These are phyloP conservation scores for Aix galericulata DNA, from an alignment of 2,113 vertebrate species.

Conservation along the genomic window DNA sequence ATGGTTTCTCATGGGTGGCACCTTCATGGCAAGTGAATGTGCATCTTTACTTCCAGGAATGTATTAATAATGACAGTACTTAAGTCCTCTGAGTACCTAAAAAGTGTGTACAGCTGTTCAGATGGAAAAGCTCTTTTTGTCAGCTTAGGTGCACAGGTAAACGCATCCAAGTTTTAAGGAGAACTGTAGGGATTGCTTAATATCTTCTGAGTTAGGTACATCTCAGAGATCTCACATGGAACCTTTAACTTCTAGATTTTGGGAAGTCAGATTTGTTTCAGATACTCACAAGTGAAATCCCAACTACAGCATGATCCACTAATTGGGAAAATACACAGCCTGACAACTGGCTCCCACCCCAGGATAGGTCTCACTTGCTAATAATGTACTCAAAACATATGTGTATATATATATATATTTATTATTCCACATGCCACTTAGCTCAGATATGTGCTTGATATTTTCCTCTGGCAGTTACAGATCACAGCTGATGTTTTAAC, in stretches of 20 bases:
- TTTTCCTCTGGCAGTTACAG: not conserved
- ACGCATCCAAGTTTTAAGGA: not conserved
- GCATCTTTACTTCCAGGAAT: not conserved
- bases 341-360: not conserved
- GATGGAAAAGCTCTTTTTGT: not conserved
- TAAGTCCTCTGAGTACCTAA: not conserved
- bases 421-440: not conserved
- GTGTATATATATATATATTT: too few species aligned
- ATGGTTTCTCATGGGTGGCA: not conserved
- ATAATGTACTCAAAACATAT: not conserved
- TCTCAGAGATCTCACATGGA: fast-evolving
- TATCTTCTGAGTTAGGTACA: not conserved
- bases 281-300: not conserved
- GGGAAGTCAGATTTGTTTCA: not conserved
- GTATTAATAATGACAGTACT: not conserved
- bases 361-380: not conserved
- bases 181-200: not conserved
- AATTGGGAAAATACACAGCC: not conserved
- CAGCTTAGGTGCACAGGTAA: not conserved
- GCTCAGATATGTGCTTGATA: not conserved
- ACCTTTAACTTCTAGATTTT: not conserved
- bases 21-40: not conserved
- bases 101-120: not conserved
- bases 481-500: not conserved
- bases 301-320: not conserved